Percentiles rank a stretch among this genome's conserved stretches.
Evolutionary conservation across 2,797 vertebrate species (phyloP).

Genomic region (Spizella passerina): DNA sequence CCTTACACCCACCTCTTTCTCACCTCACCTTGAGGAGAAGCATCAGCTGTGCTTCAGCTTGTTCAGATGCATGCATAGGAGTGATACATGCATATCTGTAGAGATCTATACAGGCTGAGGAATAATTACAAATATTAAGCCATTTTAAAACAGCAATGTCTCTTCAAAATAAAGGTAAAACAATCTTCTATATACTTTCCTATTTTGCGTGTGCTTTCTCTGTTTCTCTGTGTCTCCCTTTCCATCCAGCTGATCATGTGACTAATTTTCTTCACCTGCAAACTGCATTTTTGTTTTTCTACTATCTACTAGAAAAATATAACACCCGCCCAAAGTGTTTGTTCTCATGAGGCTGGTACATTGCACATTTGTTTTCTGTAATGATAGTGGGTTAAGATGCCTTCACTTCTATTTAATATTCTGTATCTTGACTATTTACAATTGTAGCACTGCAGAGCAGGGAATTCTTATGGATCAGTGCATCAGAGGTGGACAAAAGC

Average conservation of each 20-base stretch:
- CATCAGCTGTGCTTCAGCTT: fast-evolving
- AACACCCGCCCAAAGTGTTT: background rate
- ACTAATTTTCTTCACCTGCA: background rate
- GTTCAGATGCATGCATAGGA: background rate
- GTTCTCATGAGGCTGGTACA: background rate
- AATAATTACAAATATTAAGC: background rate
- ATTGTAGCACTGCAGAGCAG: background rate
- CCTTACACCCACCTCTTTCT: background rate
- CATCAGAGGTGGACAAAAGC: background rate
- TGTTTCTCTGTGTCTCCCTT: background rate
- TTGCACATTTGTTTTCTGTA: background rate
- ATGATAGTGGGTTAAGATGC: background rate
- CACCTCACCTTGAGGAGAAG: background rate
- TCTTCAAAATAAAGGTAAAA: background rate
- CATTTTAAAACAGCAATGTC: background rate
- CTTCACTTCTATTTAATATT: background rate
- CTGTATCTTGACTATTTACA: background rate
- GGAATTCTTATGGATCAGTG: background rate
- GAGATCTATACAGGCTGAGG: background rate
- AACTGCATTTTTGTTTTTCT: background rate
- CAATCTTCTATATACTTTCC: background rate
- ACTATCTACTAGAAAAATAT: background rate
- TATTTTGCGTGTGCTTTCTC: background rate
- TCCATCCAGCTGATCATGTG: background rate
- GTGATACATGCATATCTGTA: fast-evolving